Evolutionary conservation across 2,797 vertebrate species (phyloP).

Genomic region (Parotocinclus haroldoi): DNA sequence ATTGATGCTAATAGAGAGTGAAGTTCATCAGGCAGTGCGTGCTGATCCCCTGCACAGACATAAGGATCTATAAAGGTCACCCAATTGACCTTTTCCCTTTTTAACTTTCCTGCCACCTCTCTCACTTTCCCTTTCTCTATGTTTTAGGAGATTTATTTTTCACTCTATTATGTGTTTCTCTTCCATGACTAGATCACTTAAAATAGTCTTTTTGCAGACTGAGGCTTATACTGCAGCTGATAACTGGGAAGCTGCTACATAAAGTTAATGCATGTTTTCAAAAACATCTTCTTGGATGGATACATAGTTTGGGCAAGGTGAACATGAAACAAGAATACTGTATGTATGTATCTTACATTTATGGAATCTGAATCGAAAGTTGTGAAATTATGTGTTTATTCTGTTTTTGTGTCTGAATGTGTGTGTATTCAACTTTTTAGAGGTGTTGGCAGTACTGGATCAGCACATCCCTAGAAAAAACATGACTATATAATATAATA

Average conservation of each 20-base stretch:
- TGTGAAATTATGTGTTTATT: no score
- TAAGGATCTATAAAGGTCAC: constrained; percentile 70
- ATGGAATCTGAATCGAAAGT: no score
- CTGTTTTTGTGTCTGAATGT: no score
- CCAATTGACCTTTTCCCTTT: constrained; percentile 64
- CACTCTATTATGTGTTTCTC: constrained; percentile 22
- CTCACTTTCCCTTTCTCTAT: constrained; percentile 14
- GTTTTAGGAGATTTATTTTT: not conserved
- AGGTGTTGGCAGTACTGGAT: no score
- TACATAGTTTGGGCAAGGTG: constrained; percentile 13
- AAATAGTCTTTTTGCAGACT: not conserved
- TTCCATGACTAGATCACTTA: constrained; percentile 9
- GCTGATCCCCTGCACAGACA: constrained; percentile 61
- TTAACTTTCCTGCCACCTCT: constrained; percentile 46
- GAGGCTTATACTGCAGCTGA: not conserved
- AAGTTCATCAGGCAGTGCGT: constrained; percentile 69
- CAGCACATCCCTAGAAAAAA: no score
- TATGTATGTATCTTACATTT: no score
- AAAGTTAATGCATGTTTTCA: constrained; percentile 28
- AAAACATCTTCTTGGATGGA: constrained; percentile 20
- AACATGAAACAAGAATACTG: constrained; percentile 15
- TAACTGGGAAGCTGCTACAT: constrained; percentile 4
- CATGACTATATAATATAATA: no score
- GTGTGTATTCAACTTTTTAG: no score
- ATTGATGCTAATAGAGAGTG: constrained; percentile 74